Evolutionary conservation across 1,140 invertebrate species (phyloP).

Genomic region (Brachionus rubens): DNA sequence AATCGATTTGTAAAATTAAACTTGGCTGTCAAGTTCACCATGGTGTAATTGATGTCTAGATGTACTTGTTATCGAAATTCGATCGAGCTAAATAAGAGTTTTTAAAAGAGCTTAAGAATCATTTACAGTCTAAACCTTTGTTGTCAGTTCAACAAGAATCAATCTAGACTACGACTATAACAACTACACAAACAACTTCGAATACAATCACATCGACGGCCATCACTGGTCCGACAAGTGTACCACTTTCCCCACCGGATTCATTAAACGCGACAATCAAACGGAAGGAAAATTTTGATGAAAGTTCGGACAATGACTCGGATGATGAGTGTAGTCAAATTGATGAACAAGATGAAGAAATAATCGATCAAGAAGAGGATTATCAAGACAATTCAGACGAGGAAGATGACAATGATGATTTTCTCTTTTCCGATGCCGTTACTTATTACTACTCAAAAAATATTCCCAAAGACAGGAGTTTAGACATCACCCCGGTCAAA

Average conservation of each 20-base stretch:
- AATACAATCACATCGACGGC: background rate
- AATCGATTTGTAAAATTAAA: background rate
- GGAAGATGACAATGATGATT: background rate
- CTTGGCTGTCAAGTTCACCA: slow-evolving; percentile 2
- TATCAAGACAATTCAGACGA: background rate
- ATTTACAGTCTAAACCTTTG: background rate
- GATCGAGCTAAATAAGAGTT: slow-evolving; percentile 21
- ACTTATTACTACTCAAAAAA: slow-evolving; percentile 25
- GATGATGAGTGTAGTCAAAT: background rate
- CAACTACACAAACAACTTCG: background rate
- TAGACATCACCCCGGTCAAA: slow-evolving; percentile 3
- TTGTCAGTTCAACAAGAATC: background rate
- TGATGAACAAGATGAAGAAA: background rate
- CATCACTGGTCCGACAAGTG: background rate
- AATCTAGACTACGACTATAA: background rate
- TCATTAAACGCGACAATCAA: background rate
- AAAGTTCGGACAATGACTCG: background rate
- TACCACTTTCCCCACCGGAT: background rate
- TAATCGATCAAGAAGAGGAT: slow-evolving; percentile 1
- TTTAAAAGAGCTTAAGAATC: slow-evolving; percentile 12
- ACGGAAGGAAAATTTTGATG: background rate
- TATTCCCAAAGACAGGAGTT: background rate
- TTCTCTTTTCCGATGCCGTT: background rate
- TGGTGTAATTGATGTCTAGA: slow-evolving; percentile 34
- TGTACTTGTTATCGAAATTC: slow-evolving; percentile 32